Conservation (phyloP, 2,888 invertebrate genomes). For the Drosophila aldrichi region DNA sequence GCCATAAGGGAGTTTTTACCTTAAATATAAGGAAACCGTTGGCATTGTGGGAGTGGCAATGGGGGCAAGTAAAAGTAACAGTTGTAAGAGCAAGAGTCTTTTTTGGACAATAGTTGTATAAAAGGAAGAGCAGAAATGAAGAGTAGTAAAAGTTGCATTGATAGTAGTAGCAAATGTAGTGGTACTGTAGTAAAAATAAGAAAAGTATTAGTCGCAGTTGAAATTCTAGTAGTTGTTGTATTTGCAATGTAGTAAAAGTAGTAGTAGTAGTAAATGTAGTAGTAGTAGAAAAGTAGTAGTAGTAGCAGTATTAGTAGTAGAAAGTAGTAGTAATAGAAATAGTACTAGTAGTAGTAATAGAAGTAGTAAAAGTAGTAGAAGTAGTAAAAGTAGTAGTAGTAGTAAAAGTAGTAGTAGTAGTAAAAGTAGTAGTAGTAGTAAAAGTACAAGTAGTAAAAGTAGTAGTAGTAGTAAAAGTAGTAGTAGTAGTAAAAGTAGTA, state of each 20-base stretch:
- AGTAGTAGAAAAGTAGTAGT: not conserved
- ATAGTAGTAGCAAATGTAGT: too few relatives aligned
- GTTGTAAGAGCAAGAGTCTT: too few relatives aligned
- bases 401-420: too few relatives aligned
- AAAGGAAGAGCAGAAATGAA: not conserved
- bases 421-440: not conserved
- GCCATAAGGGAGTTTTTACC: not conserved
- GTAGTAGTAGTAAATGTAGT: not conserved
- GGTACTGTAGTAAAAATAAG: too few relatives aligned
- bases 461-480: not conserved
- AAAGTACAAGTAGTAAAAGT: not conserved
- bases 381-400: not conserved
- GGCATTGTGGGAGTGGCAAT: not conserved
- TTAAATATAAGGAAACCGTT: too few relatives aligned
- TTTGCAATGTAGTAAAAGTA: not conserved
- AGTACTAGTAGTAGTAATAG: not conserved
- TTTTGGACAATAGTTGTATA: not conserved
- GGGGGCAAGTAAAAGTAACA: not conserved
- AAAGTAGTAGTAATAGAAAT: not conserved
- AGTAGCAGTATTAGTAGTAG: not conserved
- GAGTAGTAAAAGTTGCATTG: not conserved
- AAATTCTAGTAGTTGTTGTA: not conserved
- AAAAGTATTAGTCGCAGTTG: too few relatives aligned
- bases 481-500: not conserved
- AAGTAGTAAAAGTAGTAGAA: not conserved